phyloP scores from a whole-genome alignment of 2,888 invertebrate species.

The Siphonodentalium dalli region DNA sequence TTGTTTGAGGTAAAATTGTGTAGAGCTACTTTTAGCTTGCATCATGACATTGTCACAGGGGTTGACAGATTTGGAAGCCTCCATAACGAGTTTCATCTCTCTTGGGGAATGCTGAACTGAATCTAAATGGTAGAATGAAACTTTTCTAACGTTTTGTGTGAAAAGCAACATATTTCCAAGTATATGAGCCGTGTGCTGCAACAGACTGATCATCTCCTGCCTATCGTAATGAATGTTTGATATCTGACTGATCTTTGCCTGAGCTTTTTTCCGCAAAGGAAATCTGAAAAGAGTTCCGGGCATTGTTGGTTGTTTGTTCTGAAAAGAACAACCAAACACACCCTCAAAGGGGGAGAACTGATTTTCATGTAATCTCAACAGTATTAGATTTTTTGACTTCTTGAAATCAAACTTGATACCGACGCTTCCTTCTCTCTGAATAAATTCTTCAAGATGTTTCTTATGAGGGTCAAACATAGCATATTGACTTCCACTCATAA shows the following conservation, averaged over 20 bases:
- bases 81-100: too few relatives aligned
- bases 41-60: too few relatives aligned
- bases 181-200: constrained; percentile 40
- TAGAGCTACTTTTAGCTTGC: too few relatives aligned
- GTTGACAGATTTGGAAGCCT: too few relatives aligned
- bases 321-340: constrained; percentile 43
- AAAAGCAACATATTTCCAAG: too few relatives aligned
- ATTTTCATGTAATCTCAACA: constrained; percentile 31
- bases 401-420: constrained; percentile 45
- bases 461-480: constrained; percentile 61
- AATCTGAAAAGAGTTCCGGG: constrained; percentile 56
- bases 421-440: constrained; percentile 30
- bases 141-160: too few relatives aligned
- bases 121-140: too few relatives aligned
- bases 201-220: constrained; percentile 41
- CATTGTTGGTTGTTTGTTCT: too few relatives aligned
- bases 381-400: constrained; percentile 24
- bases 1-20: too few relatives aligned
- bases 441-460: constrained; percentile 42
- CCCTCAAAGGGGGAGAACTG: constrained; percentile 49
- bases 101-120: too few relatives aligned
- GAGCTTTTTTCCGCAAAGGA: constrained; percentile 51
- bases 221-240: constrained; percentile 39
- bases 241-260: constrained; percentile 51
- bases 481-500: constrained; percentile 52